phyloP scores from a whole-genome alignment of 1,140 invertebrate genomes.

The Bactericera cockerelli region DNA sequence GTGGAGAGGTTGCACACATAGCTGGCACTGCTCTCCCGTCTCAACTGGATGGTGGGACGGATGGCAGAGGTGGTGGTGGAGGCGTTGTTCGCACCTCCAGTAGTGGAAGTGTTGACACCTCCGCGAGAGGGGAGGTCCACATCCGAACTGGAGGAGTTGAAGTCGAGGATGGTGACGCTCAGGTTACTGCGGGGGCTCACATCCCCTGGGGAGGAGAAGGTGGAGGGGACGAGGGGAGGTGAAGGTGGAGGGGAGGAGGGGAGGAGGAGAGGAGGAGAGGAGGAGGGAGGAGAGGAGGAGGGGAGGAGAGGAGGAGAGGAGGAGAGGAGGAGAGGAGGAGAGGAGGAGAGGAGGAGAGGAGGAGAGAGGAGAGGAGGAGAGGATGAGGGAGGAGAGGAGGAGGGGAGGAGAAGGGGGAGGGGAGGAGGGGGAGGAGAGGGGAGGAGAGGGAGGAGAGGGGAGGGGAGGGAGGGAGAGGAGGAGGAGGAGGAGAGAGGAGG shows the following conservation, averaged over 20 bases:
- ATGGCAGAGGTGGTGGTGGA: constrained; percentile 11
- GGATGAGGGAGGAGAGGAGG: no score
- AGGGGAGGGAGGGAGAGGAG: no score
- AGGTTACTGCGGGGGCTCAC: constrained; percentile 16
- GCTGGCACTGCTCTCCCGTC: neutral
- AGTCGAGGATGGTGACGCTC: constrained; percentile 18
- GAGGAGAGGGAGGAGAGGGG: no score
- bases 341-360: neutral
- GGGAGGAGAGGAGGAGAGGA: neutral
- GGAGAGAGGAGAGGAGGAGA: no score
- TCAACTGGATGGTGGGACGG: neutral
- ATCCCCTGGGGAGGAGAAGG: constrained; percentile 10
- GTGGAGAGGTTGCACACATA: neutral
- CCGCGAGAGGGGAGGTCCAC: constrained; percentile 3
- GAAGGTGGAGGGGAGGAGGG: no score
- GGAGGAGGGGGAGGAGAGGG: no score
- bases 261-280: no score
- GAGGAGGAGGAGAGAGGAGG: no score
- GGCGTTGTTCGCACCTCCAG: constrained; percentile 12
- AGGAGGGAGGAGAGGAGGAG: neutral
- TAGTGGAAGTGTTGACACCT: constrained; percentile 7
- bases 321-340: neutral
- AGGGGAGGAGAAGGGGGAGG: no score
- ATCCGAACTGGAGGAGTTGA: constrained; percentile 13
- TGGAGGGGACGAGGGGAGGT: no score